Evolutionary conservation across 2,797 vertebrate species (phyloP).

Genomic region (Cottoperca gobio): DNA sequence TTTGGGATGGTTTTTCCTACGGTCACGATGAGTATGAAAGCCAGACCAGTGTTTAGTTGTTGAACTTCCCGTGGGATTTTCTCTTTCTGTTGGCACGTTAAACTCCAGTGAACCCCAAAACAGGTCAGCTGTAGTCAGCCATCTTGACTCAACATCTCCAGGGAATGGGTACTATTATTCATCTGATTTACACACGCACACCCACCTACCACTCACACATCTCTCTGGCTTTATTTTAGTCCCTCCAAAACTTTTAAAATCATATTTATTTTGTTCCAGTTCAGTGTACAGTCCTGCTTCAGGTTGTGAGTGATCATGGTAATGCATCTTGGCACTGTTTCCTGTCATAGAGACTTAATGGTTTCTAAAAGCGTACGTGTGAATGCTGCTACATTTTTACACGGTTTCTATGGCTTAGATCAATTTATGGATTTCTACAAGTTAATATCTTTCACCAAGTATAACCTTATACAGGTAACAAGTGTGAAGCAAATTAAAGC

Average conservation of each 20-base stretch:
- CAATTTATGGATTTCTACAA: not conserved
- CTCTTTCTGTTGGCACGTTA: constrained; percentile 12
- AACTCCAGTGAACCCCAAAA: constrained; percentile 39
- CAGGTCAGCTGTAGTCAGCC: constrained; percentile 42
- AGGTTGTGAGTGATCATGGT: not conserved
- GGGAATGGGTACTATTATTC: constrained; percentile 26
- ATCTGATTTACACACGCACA: not conserved
- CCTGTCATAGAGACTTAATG: not conserved
- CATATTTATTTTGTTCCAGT: no score
- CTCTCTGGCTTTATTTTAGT: not conserved
- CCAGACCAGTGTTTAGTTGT: constrained; percentile 10
- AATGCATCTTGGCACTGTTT: not conserved
- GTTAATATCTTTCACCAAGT: not conserved
- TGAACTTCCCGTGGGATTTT: constrained; percentile 3
- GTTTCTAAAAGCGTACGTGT: constrained; percentile 1
- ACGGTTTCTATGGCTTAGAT: not conserved
- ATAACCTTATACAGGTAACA: not conserved
- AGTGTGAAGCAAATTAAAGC: not conserved
- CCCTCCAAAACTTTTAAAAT: not conserved
- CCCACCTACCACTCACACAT: not conserved
- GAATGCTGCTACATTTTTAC: not conserved
- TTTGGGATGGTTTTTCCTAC: not conserved
- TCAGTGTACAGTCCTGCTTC: not conserved
- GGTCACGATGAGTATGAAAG: not conserved
- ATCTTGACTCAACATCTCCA: constrained; percentile 37